Evolutionary conservation across 2,888 invertebrate genomes (phyloP).

Genomic region (Trachelus stipa): DNA sequence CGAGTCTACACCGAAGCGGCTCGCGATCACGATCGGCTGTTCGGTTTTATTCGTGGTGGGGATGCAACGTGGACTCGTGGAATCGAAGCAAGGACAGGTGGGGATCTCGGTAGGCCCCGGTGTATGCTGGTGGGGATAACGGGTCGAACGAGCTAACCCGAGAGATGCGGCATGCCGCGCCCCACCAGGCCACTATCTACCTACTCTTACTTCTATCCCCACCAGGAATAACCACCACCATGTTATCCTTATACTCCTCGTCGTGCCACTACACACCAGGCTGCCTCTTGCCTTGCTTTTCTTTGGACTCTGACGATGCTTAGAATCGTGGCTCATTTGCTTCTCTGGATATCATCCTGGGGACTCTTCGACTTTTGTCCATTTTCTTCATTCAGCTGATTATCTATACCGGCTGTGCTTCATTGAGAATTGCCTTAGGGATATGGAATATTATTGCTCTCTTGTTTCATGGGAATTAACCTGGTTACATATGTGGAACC

Average conservation of each 20-base stretch:
- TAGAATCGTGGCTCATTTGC: neutral
- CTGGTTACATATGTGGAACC: neutral
- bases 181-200: neutral
- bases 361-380: neutral
- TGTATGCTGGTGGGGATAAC: constrained; percentile 57
- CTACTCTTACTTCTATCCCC: constrained; percentile 28
- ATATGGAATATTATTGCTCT: neutral
- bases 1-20: constrained; percentile 53
- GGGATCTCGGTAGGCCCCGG: constrained; percentile 8
- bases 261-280: neutral
- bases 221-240: constrained; percentile 14
- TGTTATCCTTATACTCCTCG: constrained; percentile 6
- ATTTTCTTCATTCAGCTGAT: neutral
- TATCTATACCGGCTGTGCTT: neutral
- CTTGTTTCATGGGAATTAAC: neutral
- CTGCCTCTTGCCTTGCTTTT: constrained; percentile 1
- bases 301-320: neutral
- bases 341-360: neutral
- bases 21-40: constrained; percentile 29
- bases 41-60: constrained; percentile 19
- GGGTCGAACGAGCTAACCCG: constrained; percentile 67
- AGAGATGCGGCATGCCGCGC: constrained; percentile 38
- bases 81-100: constrained; percentile 48
- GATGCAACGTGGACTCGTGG: constrained; percentile 41
- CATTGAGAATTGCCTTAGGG: neutral